These are phyloP conservation scores for Campoplex capitator DNA, from an alignment of 2,888 invertebrate species.

Conservation along the genomic window DNA sequence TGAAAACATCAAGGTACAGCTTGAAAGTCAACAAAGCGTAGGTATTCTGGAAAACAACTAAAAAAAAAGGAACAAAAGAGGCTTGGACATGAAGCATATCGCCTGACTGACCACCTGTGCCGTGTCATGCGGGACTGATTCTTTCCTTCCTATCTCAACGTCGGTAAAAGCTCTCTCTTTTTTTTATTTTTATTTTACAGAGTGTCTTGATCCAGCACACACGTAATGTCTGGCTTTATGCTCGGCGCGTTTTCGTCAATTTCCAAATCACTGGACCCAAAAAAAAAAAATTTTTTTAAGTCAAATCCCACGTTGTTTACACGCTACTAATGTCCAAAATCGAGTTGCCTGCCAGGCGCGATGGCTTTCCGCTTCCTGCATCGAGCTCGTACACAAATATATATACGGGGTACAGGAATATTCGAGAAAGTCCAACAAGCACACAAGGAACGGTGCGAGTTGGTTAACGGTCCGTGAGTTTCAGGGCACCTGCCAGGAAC, in stretches of 20 bases:
- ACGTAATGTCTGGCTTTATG: slow-evolving; percentile 6
- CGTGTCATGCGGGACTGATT: slow-evolving; percentile 64
- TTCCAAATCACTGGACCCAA: slow-evolving; percentile 17
- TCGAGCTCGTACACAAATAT: slow-evolving; percentile 23
- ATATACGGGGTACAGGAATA: not conserved
- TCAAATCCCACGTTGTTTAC: not conserved
- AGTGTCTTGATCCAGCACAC: too few relatives aligned
- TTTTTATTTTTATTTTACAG: too few relatives aligned
- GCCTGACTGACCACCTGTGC: slow-evolving; percentile 71
- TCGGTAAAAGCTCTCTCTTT: too few relatives aligned
- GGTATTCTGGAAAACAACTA: slow-evolving; percentile 51
- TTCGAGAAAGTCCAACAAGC: slow-evolving; percentile 7
- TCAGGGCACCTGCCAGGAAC: slow-evolving; percentile 79
- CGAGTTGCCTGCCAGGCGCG: slow-evolving; percentile 7
- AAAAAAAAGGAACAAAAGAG: slow-evolving; percentile 70
- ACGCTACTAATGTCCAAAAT: slow-evolving; percentile 22
- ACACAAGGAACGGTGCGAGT: slow-evolving; percentile 20
- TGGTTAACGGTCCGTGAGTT: slow-evolving; percentile 69
- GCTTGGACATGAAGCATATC: slow-evolving; percentile 49
- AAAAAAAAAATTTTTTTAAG: not conserved
- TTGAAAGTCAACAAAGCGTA: not conserved
- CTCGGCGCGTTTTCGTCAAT: slow-evolving; percentile 47
- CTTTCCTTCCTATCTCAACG: slow-evolving; percentile 51
- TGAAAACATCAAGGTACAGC: not conserved
- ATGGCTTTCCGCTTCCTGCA: slow-evolving; percentile 51